Conservation (phyloP, 2,888 invertebrate species). For the Ectropis crepuscularia region DNA sequence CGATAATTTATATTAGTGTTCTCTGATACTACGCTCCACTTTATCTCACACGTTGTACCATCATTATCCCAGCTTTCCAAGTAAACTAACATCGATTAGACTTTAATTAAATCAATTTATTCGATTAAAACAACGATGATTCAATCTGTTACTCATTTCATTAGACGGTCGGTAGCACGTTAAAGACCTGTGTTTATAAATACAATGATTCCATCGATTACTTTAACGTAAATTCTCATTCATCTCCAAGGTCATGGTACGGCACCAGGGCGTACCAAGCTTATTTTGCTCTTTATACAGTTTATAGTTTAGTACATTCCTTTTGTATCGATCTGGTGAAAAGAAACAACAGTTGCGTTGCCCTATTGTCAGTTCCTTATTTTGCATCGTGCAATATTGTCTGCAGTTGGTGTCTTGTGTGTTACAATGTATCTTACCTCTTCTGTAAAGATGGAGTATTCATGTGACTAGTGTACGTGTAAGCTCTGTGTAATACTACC, state of each 20-base stretch:
- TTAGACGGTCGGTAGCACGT: slow-evolving; percentile 22
- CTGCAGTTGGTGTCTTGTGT: slow-evolving; percentile 29
- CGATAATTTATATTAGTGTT: too few species aligned
- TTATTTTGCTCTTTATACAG: slow-evolving; percentile 62
- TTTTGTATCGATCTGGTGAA: slow-evolving; percentile 51
- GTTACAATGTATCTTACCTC: slow-evolving; percentile 3
- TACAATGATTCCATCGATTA: slow-evolving; percentile 69
- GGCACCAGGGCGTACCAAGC: slow-evolving; percentile 81
- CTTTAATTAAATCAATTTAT: background rate
- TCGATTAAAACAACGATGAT: slow-evolving; percentile 18
- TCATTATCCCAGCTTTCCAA: too few species aligned
- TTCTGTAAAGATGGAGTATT: background rate
- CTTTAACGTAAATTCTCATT: slow-evolving; percentile 58
- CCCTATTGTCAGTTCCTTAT: slow-evolving; percentile 39
- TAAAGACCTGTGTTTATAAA: slow-evolving; percentile 47
- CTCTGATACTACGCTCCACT: too few species aligned
- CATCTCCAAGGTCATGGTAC: slow-evolving; percentile 75
- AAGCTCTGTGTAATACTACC: background rate
- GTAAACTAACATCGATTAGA: background rate
- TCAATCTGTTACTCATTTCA: slow-evolving; percentile 30
- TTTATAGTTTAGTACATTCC: slow-evolving; percentile 57
- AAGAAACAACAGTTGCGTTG: slow-evolving; percentile 43
- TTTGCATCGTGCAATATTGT: slow-evolving; percentile 35
- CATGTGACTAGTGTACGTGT: background rate
- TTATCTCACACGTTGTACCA: too few species aligned